These are phyloP conservation scores for Salvator merianae DNA, from an alignment of 2,113 vertebrate genomes.

Conservation along the genomic window DNA sequence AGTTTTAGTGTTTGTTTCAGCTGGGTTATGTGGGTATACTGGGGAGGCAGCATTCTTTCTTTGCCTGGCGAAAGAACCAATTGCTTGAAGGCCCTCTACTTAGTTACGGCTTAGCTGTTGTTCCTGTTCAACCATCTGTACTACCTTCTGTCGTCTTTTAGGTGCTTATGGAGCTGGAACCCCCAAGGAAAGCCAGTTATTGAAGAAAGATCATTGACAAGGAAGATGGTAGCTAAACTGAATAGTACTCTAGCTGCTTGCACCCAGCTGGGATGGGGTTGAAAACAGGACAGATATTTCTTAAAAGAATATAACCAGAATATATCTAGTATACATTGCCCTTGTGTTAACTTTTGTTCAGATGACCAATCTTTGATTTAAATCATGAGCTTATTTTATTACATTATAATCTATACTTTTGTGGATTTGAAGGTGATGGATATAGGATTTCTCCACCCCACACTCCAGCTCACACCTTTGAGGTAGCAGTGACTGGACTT, in stretches of 20 bases:
- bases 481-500: too few relatives aligned
- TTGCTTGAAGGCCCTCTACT: not conserved
- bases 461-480: not conserved
- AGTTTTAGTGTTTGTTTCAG: too few relatives aligned
- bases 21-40: not conserved
- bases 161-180: not conserved
- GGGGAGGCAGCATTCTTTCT: not conserved
- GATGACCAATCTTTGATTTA: not conserved
- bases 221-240: not conserved
- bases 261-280: not conserved
- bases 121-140: not conserved
- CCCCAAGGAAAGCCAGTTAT: not conserved
- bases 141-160: slow-evolving; percentile 11
- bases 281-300: not conserved
- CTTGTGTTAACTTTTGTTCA: not conserved
- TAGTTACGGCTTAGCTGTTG: not conserved
- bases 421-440: too few relatives aligned
- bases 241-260: not conserved
- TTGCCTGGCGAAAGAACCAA: not conserved
- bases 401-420: too few relatives aligned
- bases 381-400: not conserved
- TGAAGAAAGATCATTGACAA: not conserved
- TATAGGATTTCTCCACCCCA: too few relatives aligned
- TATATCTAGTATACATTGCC: not conserved
- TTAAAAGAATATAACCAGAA: not conserved